These are phyloP conservation scores for Tylochromis polylepis DNA, from an alignment of 2,113 vertebrate genomes.

Conservation along the genomic window DNA sequence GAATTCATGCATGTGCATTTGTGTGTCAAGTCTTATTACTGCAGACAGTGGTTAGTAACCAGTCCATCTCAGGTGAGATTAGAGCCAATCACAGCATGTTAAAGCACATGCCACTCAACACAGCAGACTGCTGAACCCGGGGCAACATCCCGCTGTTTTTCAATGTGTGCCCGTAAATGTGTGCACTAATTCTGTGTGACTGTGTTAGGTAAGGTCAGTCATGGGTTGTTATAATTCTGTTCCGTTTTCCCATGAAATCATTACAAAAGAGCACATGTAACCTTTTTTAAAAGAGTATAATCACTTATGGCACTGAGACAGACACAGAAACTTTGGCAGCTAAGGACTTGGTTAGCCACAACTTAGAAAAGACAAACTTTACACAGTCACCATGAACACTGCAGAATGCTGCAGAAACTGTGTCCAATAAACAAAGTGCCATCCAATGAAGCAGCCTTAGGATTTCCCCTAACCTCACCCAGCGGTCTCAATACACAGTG, in stretches of 20 bases:
- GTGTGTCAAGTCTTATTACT: conserved; percentile 22
- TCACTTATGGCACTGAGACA: conserved; percentile 2
- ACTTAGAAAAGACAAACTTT: conserved; percentile 60
- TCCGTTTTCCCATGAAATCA: conserved; percentile 27
- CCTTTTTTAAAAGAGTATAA: neutral
- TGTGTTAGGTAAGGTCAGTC: conserved; percentile 44
- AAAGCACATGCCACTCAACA: conserved; percentile 61
- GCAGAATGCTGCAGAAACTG: conserved; percentile 44
- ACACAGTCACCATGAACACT: conserved; percentile 58
- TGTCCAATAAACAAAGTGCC: conserved; percentile 40
- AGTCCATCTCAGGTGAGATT: conserved; percentile 61
- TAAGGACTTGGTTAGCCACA: conserved; percentile 33
- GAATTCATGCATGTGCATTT: neutral
- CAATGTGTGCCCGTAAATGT: conserved; percentile 16
- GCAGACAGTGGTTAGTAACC: neutral
- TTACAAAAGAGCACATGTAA: conserved; percentile 23
- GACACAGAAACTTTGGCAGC: conserved; percentile 4
- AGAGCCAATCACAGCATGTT: conserved; percentile 63
- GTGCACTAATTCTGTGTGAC: conserved; percentile 40
- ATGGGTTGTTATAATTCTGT: conserved; percentile 27
- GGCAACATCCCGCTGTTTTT: conserved; percentile 39
- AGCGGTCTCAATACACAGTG: conserved; percentile 2
- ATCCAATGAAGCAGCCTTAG: conserved; percentile 8
- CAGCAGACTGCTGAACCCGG: conserved; percentile 15
- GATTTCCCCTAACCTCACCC: conserved; percentile 42